Evolutionary conservation across 2,113 vertebrate genomes (phyloP).

Genomic region (Geococcyx californianus): DNA sequence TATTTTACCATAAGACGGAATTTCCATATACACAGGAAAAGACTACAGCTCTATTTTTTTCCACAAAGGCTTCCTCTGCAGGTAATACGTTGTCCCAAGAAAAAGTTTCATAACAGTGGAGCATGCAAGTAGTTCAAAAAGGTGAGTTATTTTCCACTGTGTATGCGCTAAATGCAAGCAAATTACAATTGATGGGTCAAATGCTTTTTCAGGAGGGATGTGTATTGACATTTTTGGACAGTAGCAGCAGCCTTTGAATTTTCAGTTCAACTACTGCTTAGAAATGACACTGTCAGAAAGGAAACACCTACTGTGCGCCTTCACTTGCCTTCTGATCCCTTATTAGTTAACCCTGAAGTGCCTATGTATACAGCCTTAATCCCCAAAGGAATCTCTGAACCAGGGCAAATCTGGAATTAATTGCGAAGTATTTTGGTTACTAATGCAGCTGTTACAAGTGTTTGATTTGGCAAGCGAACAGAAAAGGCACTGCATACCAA

Average conservation of each 20-base stretch:
- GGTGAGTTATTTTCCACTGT: neutral
- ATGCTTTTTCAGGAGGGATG: neutral
- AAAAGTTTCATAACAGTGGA: neutral
- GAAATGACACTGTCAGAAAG: slow-evolving; percentile 63
- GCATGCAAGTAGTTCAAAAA: neutral
- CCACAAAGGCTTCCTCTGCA: neutral
- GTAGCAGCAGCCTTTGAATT: slow-evolving; percentile 55
- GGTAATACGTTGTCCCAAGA: neutral
- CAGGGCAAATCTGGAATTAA: slow-evolving; percentile 82
- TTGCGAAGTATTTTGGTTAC: slow-evolving; percentile 78
- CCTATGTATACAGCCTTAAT: slow-evolving; percentile 73
- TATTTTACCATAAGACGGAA: neutral
- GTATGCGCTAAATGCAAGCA: neutral
- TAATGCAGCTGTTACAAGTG: slow-evolving; percentile 82
- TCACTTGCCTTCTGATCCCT: slow-evolving; percentile 67
- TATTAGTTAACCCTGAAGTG: slow-evolving; percentile 74
- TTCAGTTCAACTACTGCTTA: slow-evolving; percentile 47
- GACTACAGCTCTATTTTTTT: neutral
- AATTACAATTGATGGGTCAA: neutral
- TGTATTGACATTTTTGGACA: slow-evolving; percentile 23
- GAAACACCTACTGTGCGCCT: slow-evolving; percentile 65
- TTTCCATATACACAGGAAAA: neutral
- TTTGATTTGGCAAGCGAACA: slow-evolving; percentile 83
- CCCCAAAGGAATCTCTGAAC: slow-evolving; percentile 63
- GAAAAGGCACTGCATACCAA: slow-evolving; percentile 86